phyloP scores from a whole-genome alignment of 2,888 invertebrate species.

The Phorcus lineatus region DNA sequence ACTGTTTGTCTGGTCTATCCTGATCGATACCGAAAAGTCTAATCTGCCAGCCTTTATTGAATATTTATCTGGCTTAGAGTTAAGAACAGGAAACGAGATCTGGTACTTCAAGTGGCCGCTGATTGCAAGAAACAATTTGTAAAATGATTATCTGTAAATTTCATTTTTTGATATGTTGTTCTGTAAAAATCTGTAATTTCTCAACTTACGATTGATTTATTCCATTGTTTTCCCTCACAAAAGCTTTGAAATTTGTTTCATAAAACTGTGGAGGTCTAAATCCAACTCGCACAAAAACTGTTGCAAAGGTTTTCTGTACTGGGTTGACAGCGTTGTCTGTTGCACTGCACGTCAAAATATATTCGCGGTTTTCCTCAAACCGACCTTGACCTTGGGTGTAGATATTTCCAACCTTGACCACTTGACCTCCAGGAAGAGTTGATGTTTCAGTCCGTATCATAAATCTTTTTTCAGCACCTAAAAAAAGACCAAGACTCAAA shows the following conservation, averaged over 20 bases:
- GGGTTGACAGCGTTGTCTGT: conserved; percentile 72
- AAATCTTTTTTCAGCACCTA: conserved; percentile 83
- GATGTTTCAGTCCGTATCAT: conserved; percentile 87
- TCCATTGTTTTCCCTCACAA: conserved; percentile 96
- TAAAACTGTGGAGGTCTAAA: conserved; percentile 98
- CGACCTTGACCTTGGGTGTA: conserved; percentile 59
- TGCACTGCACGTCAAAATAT: conserved; percentile 95
- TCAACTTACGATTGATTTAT: conserved; percentile 92
- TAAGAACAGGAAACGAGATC: no score
- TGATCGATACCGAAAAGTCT: no score
- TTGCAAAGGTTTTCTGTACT: conserved; percentile 58
- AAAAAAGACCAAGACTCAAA: no score
- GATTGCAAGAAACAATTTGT: no score
- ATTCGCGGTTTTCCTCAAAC: conserved; percentile 86
- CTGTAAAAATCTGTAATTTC: no score
- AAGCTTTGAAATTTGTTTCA: conserved; percentile 94
- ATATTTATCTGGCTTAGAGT: no score
- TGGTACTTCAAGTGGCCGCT: no score
- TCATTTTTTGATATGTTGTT: no score
- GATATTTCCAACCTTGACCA: conserved; percentile 53
- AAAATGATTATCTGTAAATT: no score
- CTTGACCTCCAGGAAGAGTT: conserved; percentile 57
- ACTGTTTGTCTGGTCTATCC: no score
- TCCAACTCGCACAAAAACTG: conserved; percentile 89
- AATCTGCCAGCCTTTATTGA: no score